Evolutionary conservation across 2,797 vertebrate species (phyloP).

Genomic region (Aphelocoma californica): DNA sequence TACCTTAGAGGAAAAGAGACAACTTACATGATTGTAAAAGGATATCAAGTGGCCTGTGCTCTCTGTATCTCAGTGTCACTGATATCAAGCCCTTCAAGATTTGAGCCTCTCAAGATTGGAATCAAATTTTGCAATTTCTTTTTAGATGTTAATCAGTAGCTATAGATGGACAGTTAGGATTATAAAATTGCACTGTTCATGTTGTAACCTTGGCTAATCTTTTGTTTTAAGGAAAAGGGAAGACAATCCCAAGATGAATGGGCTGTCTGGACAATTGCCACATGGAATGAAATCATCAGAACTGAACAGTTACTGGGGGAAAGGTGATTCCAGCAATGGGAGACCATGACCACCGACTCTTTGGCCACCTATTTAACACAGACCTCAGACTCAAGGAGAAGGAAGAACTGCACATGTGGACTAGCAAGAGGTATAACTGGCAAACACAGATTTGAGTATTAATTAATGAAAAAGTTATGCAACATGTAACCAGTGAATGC

Average conservation of each 20-base stretch:
- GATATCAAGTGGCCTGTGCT: neutral
- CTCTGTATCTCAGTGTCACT: neutral
- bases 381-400: neutral
- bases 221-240: neutral
- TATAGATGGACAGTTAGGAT: neutral
- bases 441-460: neutral
- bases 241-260: neutral
- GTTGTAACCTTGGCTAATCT: neutral
- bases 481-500: neutral
- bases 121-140: neutral
- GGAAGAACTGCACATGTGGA: neutral
- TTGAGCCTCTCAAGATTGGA: neutral
- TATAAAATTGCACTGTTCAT: neutral
- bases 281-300: neutral
- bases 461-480: neutral
- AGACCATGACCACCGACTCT: fast-evolving
- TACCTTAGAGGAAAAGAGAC: neutral
- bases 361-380: neutral
- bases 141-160: neutral
- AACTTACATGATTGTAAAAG: neutral
- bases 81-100: neutral
- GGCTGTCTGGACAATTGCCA: neutral
- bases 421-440: neutral
- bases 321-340: neutral
- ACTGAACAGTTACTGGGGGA: neutral